phyloP scores from a whole-genome alignment of 2,113 vertebrate genomes.

The Forbesichthys papilliferus region DNA sequence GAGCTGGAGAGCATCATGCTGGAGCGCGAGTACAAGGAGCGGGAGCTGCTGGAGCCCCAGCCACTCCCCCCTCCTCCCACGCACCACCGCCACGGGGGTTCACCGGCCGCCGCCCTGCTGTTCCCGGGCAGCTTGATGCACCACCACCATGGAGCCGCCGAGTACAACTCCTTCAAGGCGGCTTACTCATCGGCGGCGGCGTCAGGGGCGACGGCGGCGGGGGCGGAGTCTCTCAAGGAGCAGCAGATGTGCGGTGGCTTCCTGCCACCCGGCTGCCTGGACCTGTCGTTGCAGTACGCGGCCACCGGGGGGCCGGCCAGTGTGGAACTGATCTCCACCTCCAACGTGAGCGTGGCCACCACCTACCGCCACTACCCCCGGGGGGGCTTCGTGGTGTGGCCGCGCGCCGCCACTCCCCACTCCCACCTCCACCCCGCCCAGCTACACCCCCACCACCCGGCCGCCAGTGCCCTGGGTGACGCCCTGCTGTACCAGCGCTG shows the following conservation, averaged over 20 bases:
- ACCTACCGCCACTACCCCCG: conserved; percentile 92
- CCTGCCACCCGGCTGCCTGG: conserved; percentile 83
- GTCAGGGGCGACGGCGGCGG: conserved; percentile 50
- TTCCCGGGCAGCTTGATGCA: conserved; percentile 84
- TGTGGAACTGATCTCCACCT: conserved; percentile 90
- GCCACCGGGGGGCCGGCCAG: conserved; percentile 67
- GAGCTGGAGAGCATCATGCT: conserved; percentile 98
- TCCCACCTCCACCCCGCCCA: no score
- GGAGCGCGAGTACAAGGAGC: conserved; percentile 96
- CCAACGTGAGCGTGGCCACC: conserved; percentile 93
- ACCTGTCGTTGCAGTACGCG: conserved; percentile 89
- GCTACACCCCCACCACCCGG: background rate
- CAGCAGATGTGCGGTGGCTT: conserved; percentile 76
- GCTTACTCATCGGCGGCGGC: conserved; percentile 73
- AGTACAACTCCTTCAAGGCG: conserved; percentile 88
- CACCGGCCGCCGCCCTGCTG: conserved; percentile 80
- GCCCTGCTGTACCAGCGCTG: conserved; percentile 93
- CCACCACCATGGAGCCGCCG: conserved; percentile 72
- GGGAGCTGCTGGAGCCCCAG: conserved; percentile 91
- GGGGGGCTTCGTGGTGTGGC: conserved; percentile 88
- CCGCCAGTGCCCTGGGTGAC: conserved; percentile 80
- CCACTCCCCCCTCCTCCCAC: conserved; percentile 63
- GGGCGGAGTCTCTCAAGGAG: conserved; percentile 81
- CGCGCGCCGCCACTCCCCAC: conserved; percentile 74
- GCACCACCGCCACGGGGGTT: conserved; percentile 74